Evolutionary conservation across 1,140 invertebrate species (phyloP).

Genomic region (Anagrus nilaparvatae): DNA sequence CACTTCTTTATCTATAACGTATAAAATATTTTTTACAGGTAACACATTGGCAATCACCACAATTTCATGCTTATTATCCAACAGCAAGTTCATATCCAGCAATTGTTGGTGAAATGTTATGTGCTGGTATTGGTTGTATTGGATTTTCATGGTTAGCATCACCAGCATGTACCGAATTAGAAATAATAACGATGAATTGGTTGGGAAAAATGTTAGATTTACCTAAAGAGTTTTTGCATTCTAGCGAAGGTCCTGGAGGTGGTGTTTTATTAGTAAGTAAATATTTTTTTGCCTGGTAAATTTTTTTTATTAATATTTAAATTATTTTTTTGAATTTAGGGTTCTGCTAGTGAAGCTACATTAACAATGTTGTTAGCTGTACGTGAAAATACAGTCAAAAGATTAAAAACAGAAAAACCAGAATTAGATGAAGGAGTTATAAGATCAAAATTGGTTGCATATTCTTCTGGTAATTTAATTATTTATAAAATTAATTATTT

Average conservation of each 20-base stretch:
- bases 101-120: constrained; percentile 79
- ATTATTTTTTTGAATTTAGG: constrained; percentile 46
- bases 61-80: constrained; percentile 90
- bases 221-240: constrained; percentile 72
- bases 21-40: constrained; percentile 44
- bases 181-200: constrained; percentile 93
- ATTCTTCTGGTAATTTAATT: constrained; percentile 58
- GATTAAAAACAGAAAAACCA: constrained; percentile 47
- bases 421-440: constrained; percentile 51
- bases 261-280: constrained; percentile 72
- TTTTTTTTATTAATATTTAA: not conserved
- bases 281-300: not conserved
- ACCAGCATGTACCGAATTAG: constrained; percentile 90
- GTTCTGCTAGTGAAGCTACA: constrained; percentile 84
- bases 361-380: constrained; percentile 74
- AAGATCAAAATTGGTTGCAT: constrained; percentile 69
- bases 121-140: constrained; percentile 68
- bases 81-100: constrained; percentile 74
- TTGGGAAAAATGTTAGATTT: constrained; percentile 77
- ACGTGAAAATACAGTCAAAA: constrained; percentile 57
- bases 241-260: constrained; percentile 66
- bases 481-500: not conserved
- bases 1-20: not conserved
- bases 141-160: constrained; percentile 79
- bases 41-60: constrained; percentile 90